These are phyloP conservation scores for Lydus trimaculatus DNA, from an alignment of 2,888 invertebrate species.

Conservation along the genomic window DNA sequence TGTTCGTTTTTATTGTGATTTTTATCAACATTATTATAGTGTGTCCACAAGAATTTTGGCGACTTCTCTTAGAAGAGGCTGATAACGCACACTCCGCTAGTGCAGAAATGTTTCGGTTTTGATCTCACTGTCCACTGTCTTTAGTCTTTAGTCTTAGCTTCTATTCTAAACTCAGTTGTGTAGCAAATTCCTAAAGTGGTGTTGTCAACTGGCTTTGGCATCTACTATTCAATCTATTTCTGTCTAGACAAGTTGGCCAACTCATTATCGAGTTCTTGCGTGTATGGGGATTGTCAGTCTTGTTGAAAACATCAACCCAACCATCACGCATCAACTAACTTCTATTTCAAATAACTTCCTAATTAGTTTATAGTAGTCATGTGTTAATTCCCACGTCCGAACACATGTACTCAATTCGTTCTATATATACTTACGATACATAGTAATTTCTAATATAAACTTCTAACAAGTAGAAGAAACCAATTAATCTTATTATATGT, in stretches of 20 bases:
- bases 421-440: not conserved
- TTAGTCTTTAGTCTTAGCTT: no score
- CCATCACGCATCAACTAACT: slow-evolving; percentile 45
- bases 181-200: no score
- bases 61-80: no score
- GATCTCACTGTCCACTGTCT: no score
- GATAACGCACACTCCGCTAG: no score
- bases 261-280: slow-evolving; percentile 28
- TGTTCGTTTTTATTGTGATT: no score
- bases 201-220: not conserved
- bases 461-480: no score
- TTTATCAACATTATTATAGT: no score
- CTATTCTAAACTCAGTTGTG: no score
- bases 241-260: slow-evolving; percentile 17
- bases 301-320: not conserved
- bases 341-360: slow-evolving; percentile 52
- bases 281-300: not conserved
- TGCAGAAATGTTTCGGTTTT: no score
- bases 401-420: slow-evolving; percentile 23
- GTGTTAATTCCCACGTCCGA: slow-evolving; percentile 49
- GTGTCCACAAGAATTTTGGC: no score
- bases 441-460: not conserved
- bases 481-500: not conserved
- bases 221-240: slow-evolving; percentile 17
- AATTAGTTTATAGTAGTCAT: slow-evolving; percentile 52